These are phyloP conservation scores for Spermophilus dauricus DNA, from an alignment of 2,113 vertebrate genomes.

Conservation along the genomic window DNA sequence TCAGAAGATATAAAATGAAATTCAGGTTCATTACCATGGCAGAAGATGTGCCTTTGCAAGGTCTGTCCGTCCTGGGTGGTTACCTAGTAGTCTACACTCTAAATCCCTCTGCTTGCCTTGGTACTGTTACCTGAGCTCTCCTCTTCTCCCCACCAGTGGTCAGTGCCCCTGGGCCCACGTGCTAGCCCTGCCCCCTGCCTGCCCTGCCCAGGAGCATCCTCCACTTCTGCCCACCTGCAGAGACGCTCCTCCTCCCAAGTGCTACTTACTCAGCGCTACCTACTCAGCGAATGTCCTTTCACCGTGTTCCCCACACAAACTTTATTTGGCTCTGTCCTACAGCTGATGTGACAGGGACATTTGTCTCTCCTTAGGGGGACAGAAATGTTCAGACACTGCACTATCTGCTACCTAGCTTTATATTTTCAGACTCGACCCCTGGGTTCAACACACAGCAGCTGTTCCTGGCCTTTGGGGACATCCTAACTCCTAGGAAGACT, in stretches of 20 bases:
- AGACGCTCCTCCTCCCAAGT: not conserved
- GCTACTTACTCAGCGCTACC: not conserved
- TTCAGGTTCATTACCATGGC: fast-evolving
- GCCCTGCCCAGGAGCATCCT: not conserved
- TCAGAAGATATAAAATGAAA: too few species aligned
- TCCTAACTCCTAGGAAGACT: fast-evolving
- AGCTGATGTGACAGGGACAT: too few species aligned
- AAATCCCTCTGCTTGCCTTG: fast-evolving
- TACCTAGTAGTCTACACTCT: fast-evolving
- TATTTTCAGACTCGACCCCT: not conserved
- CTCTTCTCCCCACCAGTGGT: too few species aligned
- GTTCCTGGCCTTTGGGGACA: too few species aligned
- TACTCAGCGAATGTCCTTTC: not conserved
- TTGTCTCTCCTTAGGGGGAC: not conserved
- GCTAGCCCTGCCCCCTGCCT: too few species aligned
- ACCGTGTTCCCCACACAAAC: fast-evolving
- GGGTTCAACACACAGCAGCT: fast-evolving
- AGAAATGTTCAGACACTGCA: not conserved
- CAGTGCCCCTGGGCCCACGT: fast-evolving
- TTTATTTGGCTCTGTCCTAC: not conserved
- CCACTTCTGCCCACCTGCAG: fast-evolving
- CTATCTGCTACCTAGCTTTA: not conserved
- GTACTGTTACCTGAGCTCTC: fast-evolving
- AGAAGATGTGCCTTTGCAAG: not conserved
- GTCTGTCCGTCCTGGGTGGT: not conserved